Percentiles rank a stretch among this genome's conserved stretches.
Conservation (phyloP, 2,797 vertebrate genomes). For the Poeciliopsis presidionis region DNA sequence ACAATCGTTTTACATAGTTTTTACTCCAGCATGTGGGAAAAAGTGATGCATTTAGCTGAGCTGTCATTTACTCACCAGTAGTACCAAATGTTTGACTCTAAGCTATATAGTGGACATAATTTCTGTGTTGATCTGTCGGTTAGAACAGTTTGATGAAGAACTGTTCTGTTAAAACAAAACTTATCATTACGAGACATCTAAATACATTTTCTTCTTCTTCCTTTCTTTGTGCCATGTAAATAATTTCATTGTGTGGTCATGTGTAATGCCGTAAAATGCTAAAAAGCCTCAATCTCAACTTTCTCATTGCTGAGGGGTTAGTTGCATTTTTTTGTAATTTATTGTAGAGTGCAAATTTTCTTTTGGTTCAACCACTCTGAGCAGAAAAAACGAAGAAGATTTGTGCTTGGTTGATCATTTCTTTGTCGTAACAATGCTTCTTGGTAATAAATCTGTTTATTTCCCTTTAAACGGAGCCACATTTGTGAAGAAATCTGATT, state of each 20-base stretch:
- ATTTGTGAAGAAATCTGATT: neutral
- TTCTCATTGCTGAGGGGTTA: neutral
- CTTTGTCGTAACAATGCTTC: neutral
- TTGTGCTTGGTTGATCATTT: neutral
- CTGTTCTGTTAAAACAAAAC: neutral
- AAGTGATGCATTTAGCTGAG: neutral
- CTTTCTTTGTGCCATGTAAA: neutral
- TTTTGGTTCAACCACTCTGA: neutral
- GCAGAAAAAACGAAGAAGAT: neutral
- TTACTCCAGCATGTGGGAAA: neutral
- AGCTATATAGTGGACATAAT: neutral
- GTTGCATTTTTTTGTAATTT: neutral
- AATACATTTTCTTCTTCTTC: neutral
- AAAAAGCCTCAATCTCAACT: neutral
- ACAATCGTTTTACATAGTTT: neutral
- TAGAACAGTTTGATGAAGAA: neutral
- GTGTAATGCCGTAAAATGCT: neutral
- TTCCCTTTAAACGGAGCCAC: neutral
- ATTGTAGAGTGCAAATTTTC: neutral
- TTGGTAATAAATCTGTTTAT: neutral
- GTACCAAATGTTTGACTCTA: neutral
- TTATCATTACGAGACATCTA: neutral
- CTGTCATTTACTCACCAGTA: neutral
- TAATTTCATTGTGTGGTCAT: neutral
- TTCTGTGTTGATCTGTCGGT: neutral